Evolutionary conservation across 2,888 invertebrate genomes (phyloP), one percentile per base, ranked within the genome.

Genomic region (Drosophila niveifrons): DNA sequence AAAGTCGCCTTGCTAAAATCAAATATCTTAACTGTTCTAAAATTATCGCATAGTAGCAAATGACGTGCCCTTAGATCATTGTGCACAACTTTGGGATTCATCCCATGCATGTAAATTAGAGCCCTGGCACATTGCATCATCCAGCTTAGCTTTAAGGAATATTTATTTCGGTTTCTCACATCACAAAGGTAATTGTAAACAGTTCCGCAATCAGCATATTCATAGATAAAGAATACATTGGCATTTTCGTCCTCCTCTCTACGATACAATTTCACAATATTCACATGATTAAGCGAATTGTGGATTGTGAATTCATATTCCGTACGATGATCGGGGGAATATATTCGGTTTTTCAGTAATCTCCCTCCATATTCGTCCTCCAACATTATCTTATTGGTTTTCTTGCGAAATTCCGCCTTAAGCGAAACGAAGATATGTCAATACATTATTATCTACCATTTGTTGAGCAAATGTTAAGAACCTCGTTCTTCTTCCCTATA

Each of bases 51-150:
- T 7, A 56, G 34, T 0, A 56, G 23, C 15, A 56, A 56, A 36
- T 56, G 56, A 1, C 56, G 56, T 1, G 56, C 10, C 8, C 34
- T 46, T 3, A 56, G 23, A 23, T 56, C 46, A 10, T 46, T 46
- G 3, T 56, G 56, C 3, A 46, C 18, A 23, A 56, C 23, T 46
- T 23, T 34, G 6, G 56, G 56, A 34, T 9, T 23, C 46, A 18
- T n/a, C 1, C 23, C 34, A 23, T 56, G 56, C 56, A 56, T 44
- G 23, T 34, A 56, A 11, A 36, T 23, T 6, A 56, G n/a, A 23
- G 18, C 56, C 34, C 36, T 56, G 8, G 56, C 56, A 46, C 56
- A 56, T 34, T 56, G 56, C 0, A 56, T 3, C 46, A 56, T 46
- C 56, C 56, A 56, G 18, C 23, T 46, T 10, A 56, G 56, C 23